Base-by-base conservation (phyloP, 2,888 invertebrate genomes). In the Carpatolechia fugitivella region DNA sequence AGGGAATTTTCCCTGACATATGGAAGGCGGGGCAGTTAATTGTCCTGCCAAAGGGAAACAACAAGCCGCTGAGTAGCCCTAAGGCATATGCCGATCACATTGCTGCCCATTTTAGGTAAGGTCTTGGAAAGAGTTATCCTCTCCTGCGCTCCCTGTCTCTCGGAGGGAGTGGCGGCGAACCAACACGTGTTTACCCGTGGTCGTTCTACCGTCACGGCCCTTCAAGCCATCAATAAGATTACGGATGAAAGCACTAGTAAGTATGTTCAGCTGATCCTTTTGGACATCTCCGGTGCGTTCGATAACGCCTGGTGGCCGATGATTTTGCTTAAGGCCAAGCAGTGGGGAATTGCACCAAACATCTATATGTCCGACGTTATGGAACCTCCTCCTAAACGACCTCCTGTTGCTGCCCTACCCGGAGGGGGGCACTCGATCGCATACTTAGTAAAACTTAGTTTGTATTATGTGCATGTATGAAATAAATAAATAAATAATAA, bases 241-340 rank as follows among this genome's bases (percentile, higher is more conserved):
- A 44, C 40, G 1, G 44, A 16, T 5, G 8, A 7, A 8, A 31
- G 55, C 6, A 10, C n/a, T 18, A 31, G 8, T 4, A 59, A 56
- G 16, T 65, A 66, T 48, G 63, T 65, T 0, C 58, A 60, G 10
- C 57, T 56, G 4, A 36, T 72, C 0, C 61, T 68, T 30, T 47
- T 70, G 8, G 72, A 72, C 60, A 71, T 75, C n/a, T 59, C 65
- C 5, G 72, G 70, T 0, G 75, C 72, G 4, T 75, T 75, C 52
- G 62, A 65, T 49, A 64, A 62, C 41, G 65, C 63, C 1, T 68
- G 65, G 66, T 68, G 68, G 71, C 64, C 69, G 0, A 61, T 65
- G 44, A 64, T 48, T 3, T 11, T 48, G 18, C 1, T 48, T 5
- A 48, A 48, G 33, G 18, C 5, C n/a, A 48, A 48, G 10, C 48